A percentile compares a stretch with the other conserved stretches of the same genome.
These are phyloP conservation scores for Drosophila athabasca DNA, from an alignment of 1,140 invertebrate genomes.

Conservation along the genomic window DNA sequence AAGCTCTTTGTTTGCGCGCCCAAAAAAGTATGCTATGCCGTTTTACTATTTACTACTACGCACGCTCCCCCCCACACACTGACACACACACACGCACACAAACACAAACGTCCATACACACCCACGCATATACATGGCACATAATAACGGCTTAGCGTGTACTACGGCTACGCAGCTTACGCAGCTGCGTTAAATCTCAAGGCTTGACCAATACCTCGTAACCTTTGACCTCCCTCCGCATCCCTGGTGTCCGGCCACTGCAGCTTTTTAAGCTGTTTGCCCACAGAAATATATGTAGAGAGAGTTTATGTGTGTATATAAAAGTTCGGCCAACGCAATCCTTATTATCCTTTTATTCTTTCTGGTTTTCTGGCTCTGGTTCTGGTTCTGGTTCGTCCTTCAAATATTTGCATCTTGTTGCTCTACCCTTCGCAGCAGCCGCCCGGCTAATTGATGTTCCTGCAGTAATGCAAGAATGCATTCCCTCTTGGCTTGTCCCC, in stretches of 20 bases:
- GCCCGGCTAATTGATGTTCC: conserved; percentile 14
- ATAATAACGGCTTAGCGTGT: conserved; percentile 76
- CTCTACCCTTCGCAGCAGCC: neutral
- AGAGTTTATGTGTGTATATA: conserved; percentile 2
- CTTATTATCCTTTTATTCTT: conserved; percentile 24
- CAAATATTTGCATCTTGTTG: conserved; percentile 18
- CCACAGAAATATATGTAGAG: conserved; percentile 16
- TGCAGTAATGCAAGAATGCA: conserved; percentile 24
- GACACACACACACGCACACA: conserved; percentile 14
- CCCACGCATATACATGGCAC: conserved; percentile 34
- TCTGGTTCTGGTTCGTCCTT: conserved; percentile 22
- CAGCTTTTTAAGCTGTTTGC: conserved; percentile 31
- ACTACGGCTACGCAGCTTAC: conserved; percentile 67
- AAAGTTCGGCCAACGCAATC: neutral
- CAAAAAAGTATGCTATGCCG: conserved; percentile 74
- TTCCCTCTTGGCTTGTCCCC: conserved; percentile 22
- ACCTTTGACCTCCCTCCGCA: conserved; percentile 24
- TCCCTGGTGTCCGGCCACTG: neutral
- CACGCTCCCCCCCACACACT: conserved; percentile 52
- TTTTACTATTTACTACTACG: conserved; percentile 79
- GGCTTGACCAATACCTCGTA: conserved; percentile 72
- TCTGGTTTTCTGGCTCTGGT: conserved; percentile 8
- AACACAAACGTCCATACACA: conserved; percentile 16
- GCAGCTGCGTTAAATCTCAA: conserved; percentile 78
- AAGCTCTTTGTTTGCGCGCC: conserved; percentile 60